Percentiles rank a stretch among this genome's conserved stretches.
phyloP scores from a whole-genome alignment of 2,113 vertebrate genomes.

The Ictidomys tridecemlineatus region DNA sequence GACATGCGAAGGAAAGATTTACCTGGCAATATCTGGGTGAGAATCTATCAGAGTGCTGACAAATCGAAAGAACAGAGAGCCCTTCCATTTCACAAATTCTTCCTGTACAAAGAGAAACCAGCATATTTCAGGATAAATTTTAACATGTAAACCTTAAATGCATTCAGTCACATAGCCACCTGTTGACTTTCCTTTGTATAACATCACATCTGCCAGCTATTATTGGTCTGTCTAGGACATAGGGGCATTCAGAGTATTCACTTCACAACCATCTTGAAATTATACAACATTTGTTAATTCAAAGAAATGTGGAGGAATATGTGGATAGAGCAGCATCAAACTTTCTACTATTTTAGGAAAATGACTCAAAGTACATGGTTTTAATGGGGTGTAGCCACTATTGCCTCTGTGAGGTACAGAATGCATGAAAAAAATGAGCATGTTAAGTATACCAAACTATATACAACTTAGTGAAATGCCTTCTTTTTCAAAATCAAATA shows the following conservation, averaged over 20 bases:
- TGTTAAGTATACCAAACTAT: not conserved
- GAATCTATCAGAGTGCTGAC: slow-evolving; percentile 93
- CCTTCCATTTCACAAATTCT: slow-evolving; percentile 98
- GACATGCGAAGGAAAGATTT: slow-evolving; percentile 47
- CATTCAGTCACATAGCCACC: not conserved
- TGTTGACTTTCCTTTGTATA: not conserved
- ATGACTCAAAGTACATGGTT: not conserved
- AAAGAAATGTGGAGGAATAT: not conserved
- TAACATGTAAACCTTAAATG: not conserved
- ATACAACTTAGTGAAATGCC: not conserved
- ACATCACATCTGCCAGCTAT: not conserved
- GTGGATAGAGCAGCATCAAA: not conserved
- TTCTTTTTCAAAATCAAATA: not conserved
- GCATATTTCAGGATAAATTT: not conserved
- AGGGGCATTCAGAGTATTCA: not conserved
- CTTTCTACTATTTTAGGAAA: not conserved
- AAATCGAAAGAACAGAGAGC: slow-evolving; percentile 95
- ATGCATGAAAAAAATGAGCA: not conserved
- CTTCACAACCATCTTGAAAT: not conserved
- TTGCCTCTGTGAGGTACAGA: not conserved
- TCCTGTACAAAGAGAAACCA: slow-evolving; percentile 88
- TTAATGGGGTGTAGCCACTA: not conserved
- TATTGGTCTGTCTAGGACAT: not conserved
- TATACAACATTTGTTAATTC: not conserved
- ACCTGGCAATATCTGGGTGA: slow-evolving; percentile 93